A percentile compares a stretch with the other conserved stretches of the same genome.
Conservation (phyloP, 2,797 vertebrate species). For the Spondyliosoma cantharus region DNA sequence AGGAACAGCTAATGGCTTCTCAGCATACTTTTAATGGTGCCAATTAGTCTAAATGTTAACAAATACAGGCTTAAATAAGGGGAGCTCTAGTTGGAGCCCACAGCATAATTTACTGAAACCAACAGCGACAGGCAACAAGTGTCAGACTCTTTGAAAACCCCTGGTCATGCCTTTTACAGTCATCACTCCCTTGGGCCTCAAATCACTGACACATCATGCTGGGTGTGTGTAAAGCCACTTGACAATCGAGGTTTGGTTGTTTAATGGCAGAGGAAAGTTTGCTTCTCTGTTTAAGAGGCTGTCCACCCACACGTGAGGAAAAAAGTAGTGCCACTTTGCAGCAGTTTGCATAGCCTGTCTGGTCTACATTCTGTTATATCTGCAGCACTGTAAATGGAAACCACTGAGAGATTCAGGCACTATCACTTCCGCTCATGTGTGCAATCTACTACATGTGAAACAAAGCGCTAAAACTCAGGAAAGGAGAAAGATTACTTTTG, state of each 20-base stretch:
- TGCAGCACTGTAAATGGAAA: slow-evolving; percentile 61
- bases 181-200: background rate
- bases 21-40: background rate
- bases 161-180: background rate
- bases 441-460: slow-evolving; percentile 54
- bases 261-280: background rate
- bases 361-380: slow-evolving; percentile 40
- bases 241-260: background rate
- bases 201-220: background rate
- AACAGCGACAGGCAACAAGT: too few species aligned
- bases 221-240: background rate
- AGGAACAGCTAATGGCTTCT: background rate
- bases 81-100: too few species aligned
- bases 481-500: slow-evolving; percentile 50
- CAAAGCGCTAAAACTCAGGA: slow-evolving; percentile 40
- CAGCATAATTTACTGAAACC: too few species aligned
- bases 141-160: background rate
- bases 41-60: slow-evolving; percentile 1
- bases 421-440: slow-evolving; percentile 71
- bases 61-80: background rate
- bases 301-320: slow-evolving; percentile 4
- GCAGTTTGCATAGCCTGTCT: slow-evolving; percentile 36
- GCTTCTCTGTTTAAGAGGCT: slow-evolving; percentile 12
- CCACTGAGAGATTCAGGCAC: slow-evolving; percentile 65
- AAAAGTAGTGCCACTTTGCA: slow-evolving; percentile 13